Percentiles rank a stretch among this genome's conserved stretches.
These are phyloP conservation scores for Agrochola lychnidis DNA, from an alignment of 2,888 invertebrate genomes.

Conservation along the genomic window DNA sequence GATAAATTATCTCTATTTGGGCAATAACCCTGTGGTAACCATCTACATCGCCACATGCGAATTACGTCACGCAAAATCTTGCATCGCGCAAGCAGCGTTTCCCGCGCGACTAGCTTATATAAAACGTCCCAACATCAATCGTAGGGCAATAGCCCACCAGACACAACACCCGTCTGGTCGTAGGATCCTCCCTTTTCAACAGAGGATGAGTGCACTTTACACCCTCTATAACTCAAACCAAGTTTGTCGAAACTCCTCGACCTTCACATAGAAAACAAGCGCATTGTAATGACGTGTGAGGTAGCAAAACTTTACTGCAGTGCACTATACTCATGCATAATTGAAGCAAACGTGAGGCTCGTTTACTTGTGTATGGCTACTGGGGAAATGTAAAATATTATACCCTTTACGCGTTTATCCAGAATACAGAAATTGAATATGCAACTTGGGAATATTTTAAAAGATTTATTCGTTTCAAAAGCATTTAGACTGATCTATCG, in stretches of 20 bases:
- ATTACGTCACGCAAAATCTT: not conserved
- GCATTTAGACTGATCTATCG: not conserved
- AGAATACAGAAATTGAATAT: not conserved
- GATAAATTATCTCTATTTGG: not conserved
- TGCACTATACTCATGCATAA: constrained; percentile 25
- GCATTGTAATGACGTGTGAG: constrained; percentile 35
- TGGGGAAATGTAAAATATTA: not conserved
- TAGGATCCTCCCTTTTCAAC: no score
- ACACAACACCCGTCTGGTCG: no score
- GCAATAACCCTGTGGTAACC: no score
- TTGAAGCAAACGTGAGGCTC: constrained; percentile 10
- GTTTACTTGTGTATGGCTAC: constrained; percentile 6
- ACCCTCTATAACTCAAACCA: not conserved
- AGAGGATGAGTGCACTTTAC: no score
- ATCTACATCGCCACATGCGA: not conserved
- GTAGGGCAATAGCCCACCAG: no score
- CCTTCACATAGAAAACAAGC: constrained; percentile 30
- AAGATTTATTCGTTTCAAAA: not conserved
- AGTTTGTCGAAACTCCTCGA: not conserved
- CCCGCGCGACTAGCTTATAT: not conserved
- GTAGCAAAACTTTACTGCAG: constrained; percentile 31
- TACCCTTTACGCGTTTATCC: no score
- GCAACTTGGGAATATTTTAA: not conserved
- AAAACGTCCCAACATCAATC: not conserved
- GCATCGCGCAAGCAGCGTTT: not conserved